These are phyloP conservation scores for Drosophila leonis DNA, from an alignment of 2,888 invertebrate genomes.

Conservation along the genomic window DNA sequence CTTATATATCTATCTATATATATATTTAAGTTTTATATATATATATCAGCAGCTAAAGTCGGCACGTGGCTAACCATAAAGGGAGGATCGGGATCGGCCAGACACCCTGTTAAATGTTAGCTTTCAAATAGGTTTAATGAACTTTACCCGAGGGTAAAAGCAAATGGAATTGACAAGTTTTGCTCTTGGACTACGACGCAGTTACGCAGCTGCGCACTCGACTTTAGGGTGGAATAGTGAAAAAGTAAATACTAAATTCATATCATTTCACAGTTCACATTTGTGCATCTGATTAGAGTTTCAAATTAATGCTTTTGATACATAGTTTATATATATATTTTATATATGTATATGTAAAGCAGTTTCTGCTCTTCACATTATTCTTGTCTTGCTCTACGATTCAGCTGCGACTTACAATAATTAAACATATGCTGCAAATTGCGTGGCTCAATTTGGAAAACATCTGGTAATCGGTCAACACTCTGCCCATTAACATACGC, in stretches of 20 bases:
- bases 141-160: conserved; percentile 30
- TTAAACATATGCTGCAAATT: conserved; percentile 15
- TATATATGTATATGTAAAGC: not conserved
- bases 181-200: conserved; percentile 32
- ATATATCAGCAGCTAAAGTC: conserved; percentile 13
- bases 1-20: conserved; percentile 11
- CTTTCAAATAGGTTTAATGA: conserved; percentile 64
- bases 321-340: not conserved
- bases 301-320: not conserved
- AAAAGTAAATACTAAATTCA: not conserved
- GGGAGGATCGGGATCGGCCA: conserved; percentile 49
- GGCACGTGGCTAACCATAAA: conserved; percentile 35
- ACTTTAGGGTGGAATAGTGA: conserved; percentile 45
- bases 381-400: conserved; percentile 4
- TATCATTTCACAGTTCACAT: not conserved
- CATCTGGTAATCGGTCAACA: conserved; percentile 71
- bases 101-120: conserved; percentile 42
- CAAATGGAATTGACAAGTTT: conserved; percentile 7
- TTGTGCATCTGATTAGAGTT: not conserved
- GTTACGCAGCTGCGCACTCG: conserved; percentile 48
- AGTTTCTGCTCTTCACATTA: not conserved
- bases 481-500: conserved; percentile 7
- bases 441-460: conserved; percentile 51
- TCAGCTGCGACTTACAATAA: conserved; percentile 16
- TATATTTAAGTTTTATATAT: not conserved